Conservation (phyloP, 37 sponge, comb jelly and placozoan species). For the Ianthella basta region DNA sequence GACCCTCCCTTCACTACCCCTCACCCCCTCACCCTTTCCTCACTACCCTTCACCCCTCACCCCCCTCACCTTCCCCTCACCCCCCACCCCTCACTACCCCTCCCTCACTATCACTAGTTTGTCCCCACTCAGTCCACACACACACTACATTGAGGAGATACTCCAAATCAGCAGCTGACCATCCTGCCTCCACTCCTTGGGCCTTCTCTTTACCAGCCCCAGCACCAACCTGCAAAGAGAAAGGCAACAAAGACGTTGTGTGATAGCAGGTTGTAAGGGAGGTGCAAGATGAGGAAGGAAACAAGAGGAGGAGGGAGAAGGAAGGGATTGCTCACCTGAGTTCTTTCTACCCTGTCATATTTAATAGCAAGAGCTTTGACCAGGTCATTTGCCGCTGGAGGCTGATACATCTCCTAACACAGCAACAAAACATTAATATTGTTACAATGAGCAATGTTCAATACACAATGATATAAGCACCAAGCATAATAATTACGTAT, state of each 20-base stretch:
- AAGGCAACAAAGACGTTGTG: neutral
- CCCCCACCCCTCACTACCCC: too few relatives aligned
- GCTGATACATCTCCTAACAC: conserved; percentile 9
- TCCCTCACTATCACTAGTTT: too few relatives aligned
- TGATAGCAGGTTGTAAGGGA: too few relatives aligned
- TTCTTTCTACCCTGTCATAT: conserved; percentile 4
- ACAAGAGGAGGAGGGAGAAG: neutral
- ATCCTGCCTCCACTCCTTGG: conserved; percentile 40
- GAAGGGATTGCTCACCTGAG: neutral
- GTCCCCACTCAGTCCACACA: too few relatives aligned
- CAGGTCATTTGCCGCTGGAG: conserved; percentile 40
- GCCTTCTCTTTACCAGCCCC: neutral
- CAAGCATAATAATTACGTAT: too few relatives aligned
- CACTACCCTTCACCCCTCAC: too few relatives aligned
- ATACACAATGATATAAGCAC: too few relatives aligned
- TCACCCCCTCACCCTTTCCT: too few relatives aligned
- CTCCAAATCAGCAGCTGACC: conserved; percentile 49
- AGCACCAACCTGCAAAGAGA: too few relatives aligned
- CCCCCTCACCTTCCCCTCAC: too few relatives aligned
- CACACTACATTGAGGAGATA: conserved; percentile 31
- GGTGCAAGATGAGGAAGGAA: neutral
- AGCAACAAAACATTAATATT: neutral
- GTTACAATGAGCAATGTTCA: too few relatives aligned
- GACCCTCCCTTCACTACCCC: too few relatives aligned
- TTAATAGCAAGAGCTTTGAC: conserved; percentile 50